Base-by-base conservation (phyloP, 2,113 vertebrate genomes). In the Odobenus rosmarus region DNA sequence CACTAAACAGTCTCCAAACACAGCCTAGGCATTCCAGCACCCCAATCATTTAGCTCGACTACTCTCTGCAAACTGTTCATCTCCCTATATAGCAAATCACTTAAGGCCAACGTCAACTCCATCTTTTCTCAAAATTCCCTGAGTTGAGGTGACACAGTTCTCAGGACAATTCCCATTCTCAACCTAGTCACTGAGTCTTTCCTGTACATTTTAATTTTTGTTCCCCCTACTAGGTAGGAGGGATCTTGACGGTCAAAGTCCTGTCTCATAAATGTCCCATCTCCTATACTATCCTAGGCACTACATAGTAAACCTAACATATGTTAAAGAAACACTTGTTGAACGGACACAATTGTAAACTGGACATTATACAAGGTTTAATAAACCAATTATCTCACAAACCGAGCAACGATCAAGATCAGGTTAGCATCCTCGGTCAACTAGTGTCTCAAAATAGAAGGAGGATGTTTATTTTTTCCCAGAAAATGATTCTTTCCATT, bases 401-500 rank as follows among this genome's bases (percentile, higher is more conserved):
- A 81, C 0, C 46, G 31, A 82, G 91, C 18, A 95, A 79, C 7
- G 39, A 85, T 79, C 88, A 62, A 14, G 26, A 83, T 79, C 83
- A 62, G 18, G 21, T 91, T 71, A 91, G 76, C 24, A 33, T 62
- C 24, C 36, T 83, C 42, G 62, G 42, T 89, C 71, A 92, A 84
- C 3, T 64, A 83, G 46, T 11, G 59, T 64, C 76, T 72, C 61
- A 21, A 94, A 86, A 11, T 79, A 79, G 26, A 67, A 93, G 81
- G 2, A 93, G 74, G 4, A 74, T 64, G 49, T 39, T 67, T 80
- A 76, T 53, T 88, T 90, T 49, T 72, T 71, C 53, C 49, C 31
- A 1, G 2, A 88, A 94, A 95, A 49, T 53, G 33, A 87, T 53
- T 93, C 55, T 93, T 88, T 74, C 53, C 91, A 26, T 69, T 93